phyloP scores from a whole-genome alignment of 2,113 vertebrate genomes.

The Corynorhinus townsendii region DNA sequence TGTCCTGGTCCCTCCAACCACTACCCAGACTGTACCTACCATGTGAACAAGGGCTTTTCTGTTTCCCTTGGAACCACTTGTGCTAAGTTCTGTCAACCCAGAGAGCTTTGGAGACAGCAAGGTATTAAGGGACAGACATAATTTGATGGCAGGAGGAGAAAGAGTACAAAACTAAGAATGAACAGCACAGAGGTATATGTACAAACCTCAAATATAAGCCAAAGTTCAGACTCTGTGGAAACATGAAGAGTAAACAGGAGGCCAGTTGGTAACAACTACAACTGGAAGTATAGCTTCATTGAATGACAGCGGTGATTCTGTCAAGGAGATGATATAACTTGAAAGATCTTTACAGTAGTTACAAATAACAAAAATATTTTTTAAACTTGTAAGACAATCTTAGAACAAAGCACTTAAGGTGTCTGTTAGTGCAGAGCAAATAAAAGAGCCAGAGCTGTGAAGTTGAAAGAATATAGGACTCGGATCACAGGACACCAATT shows the following conservation, averaged over 20 bases:
- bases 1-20: not conserved
- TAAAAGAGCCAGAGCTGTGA: not conserved
- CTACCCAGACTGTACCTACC: not conserved
- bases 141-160: not conserved
- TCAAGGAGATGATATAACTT: not conserved
- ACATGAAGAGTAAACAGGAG: not conserved
- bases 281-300: not conserved
- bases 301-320: not conserved
- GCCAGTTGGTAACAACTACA: not conserved
- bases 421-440: not conserved
- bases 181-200: not conserved
- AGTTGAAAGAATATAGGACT: not conserved
- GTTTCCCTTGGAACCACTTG: not conserved
- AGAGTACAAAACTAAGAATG: not conserved
- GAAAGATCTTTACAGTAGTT: not conserved
- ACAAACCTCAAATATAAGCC: not conserved
- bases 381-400: not conserved
- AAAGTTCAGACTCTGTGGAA: not conserved
- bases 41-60: not conserved
- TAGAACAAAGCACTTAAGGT: not conserved
- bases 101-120: not conserved
- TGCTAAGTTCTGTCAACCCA: not conserved
- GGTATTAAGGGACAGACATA: not conserved
- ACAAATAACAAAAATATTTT: not conserved
- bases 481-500: not conserved